These are phyloP conservation scores for Serrognathus titanus DNA, from an alignment of 2,888 invertebrate genomes.

Conservation along the genomic window DNA sequence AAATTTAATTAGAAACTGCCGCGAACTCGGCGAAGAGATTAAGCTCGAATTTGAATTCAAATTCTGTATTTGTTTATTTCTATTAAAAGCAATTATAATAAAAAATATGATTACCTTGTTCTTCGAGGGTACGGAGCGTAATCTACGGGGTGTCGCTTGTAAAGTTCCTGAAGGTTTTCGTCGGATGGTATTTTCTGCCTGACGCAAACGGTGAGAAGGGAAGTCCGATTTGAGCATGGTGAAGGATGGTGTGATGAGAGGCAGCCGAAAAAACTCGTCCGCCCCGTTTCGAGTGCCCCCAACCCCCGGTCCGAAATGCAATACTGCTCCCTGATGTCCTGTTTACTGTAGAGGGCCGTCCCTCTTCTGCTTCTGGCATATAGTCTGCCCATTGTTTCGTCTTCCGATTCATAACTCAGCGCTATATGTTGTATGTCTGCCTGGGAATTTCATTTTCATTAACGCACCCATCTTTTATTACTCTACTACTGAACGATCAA, in stretches of 20 bases:
- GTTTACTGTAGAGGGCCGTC: slow-evolving; percentile 73
- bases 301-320: slow-evolving; percentile 89
- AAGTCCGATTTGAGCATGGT: slow-evolving; percentile 62
- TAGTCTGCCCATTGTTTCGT: slow-evolving; percentile 72
- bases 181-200: slow-evolving; percentile 82
- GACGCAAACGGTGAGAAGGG: slow-evolving; percentile 83
- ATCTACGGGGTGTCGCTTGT: slow-evolving; percentile 55
- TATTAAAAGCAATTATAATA: too few species aligned
- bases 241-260: slow-evolving; percentile 72
- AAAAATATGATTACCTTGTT: slow-evolving; percentile 57
- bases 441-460: slow-evolving; percentile 43
- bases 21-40: too few species aligned
- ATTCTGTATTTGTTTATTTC: too few species aligned
- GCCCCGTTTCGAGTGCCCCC: slow-evolving; percentile 69
- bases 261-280: slow-evolving; percentile 76
- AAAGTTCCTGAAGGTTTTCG: slow-evolving; percentile 70
- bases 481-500: not conserved
- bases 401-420: slow-evolving; percentile 76
- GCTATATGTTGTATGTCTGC: slow-evolving; percentile 68
- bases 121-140: slow-evolving; percentile 78
- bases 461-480: too few species aligned
- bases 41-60: too few species aligned
- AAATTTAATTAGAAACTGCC: too few species aligned
- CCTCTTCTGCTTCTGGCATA: slow-evolving; percentile 56
- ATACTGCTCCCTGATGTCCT: slow-evolving; percentile 90